Evolutionary conservation across 2,113 vertebrate genomes (phyloP), one percentile per base, ranked within the genome.

Genomic region (Dinomys branickii): DNA sequence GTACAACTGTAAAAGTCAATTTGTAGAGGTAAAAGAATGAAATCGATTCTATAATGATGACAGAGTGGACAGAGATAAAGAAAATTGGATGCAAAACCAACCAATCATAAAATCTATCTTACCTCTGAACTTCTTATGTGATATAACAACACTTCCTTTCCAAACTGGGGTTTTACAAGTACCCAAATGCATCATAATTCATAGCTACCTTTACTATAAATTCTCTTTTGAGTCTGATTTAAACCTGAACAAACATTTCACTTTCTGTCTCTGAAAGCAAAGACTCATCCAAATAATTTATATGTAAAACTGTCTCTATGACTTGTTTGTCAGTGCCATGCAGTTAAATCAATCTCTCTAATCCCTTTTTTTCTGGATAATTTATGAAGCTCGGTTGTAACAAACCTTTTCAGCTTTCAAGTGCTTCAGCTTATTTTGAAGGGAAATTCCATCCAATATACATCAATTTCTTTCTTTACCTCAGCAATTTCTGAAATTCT

Each of bases 351-450:
- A 73, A 59, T 80, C 14, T 88, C 35, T 30, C 88, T 81, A 69
- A 94, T 89, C 20, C 58, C 58, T 75, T 87, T 41, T 93, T 88
- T 85, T 73, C 69, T 95, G 50, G 61, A 19, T 75, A 91, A 81
- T 91, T 71, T 85, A 91, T 10, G 24, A 96, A 91, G 50, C 22
- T 95, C 61, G 93, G 67, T 10, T 73, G 24, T 87, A 88, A 93
- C 28, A 63, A 94, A 67, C 38, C 7, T 69, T n/a, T 58, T 91
- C 6, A 58, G 28, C 33, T 92, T 95, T 91, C 78, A 67, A 92
- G 44, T 67, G 58, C 80, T 95, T 85, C 58, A 81, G 28, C 41
- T 81, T 54, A 47, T n/a, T 85, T 90, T 91, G 50, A 88, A 24
- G 13, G 14, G 44, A 85, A 97, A 88, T 67, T 91, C 81, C 71